Conservation (phyloP, 2,797 vertebrate species). For the Spatula versicolor region DNA sequence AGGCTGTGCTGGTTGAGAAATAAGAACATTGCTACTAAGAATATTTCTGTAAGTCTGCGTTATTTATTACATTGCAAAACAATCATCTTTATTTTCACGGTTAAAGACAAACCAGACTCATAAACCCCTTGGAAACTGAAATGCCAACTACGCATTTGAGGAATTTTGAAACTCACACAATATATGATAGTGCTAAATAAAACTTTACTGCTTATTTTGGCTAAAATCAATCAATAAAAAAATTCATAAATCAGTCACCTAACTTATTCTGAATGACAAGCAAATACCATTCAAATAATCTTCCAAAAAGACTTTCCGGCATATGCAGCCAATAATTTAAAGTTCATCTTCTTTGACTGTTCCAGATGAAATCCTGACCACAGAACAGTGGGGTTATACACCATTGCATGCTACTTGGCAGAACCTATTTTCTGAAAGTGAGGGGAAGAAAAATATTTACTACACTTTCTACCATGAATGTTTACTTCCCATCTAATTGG, state of each 20-base stretch:
- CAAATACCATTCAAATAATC: background rate
- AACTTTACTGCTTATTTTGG: background rate
- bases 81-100: background rate
- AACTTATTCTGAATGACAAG: background rate
- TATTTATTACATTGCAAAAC: background rate
- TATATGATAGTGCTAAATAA: background rate
- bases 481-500: background rate
- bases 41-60: background rate
- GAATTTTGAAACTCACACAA: background rate
- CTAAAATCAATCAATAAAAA: background rate
- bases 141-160: background rate
- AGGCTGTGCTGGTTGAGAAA: background rate
- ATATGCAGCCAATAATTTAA: background rate
- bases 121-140: background rate
- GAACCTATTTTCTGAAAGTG: background rate
- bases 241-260: background rate
- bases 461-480: background rate
- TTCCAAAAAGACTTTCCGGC: background rate
- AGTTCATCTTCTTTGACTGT: background rate
- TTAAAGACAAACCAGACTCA: background rate
- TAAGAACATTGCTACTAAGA: background rate
- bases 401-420: background rate
- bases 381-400: background rate
- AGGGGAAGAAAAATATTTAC: background rate
- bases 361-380: background rate